These are phyloP conservation scores for Amphimedon queenslandica DNA, from an alignment of 37 sponge, comb jelly and placozoan genomes.

Conservation along the genomic window DNA sequence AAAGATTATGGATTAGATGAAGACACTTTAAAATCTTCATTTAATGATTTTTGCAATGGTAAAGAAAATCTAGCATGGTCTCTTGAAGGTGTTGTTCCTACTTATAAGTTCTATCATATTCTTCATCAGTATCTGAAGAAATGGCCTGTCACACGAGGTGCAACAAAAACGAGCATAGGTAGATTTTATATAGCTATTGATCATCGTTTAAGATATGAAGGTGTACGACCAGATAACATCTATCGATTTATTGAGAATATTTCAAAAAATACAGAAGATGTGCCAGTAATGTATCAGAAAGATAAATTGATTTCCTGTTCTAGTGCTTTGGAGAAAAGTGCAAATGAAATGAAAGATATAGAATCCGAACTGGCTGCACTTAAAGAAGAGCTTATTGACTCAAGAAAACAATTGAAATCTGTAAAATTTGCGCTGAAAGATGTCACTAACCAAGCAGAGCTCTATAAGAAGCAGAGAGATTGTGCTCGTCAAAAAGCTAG, in stretches of 20 bases:
- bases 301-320: neutral
- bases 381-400: neutral
- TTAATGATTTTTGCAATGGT: slow-evolving; percentile 1
- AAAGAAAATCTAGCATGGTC: neutral
- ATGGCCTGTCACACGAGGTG: slow-evolving; percentile 21
- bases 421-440: too few species aligned
- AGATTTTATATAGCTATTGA: slow-evolving; percentile 34
- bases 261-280: too few species aligned
- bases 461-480: too few species aligned
- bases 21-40: neutral
- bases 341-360: neutral
- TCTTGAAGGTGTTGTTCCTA: slow-evolving; percentile 6
- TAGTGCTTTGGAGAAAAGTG: slow-evolving; percentile 3
- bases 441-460: too few species aligned
- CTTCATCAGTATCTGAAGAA: slow-evolving; percentile 32
- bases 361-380: too few species aligned
- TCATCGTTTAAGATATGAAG: neutral
- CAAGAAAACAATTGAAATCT: neutral
- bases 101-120: slow-evolving; percentile 16
- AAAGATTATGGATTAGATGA: slow-evolving; percentile 19
- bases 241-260: slow-evolving; percentile 16
- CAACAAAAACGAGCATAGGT: slow-evolving; percentile 16
- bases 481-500: too few species aligned
- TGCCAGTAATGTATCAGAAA: neutral
- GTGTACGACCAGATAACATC: slow-evolving; percentile 12